Base-by-base conservation (phyloP, 1,140 invertebrate genomes). In the Lethrus apterus region DNA sequence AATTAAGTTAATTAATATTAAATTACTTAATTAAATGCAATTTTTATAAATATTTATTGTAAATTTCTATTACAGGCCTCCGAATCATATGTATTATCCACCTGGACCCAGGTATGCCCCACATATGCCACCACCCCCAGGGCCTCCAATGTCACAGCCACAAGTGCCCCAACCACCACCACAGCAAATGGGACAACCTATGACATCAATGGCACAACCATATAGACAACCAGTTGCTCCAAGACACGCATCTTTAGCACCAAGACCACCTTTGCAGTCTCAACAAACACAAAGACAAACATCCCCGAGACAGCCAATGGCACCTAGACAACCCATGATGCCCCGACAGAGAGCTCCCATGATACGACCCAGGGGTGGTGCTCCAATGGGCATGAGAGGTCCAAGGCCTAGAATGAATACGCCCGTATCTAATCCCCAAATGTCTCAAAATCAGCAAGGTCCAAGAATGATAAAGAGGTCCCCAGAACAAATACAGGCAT, bases 111-210 rank as follows among this genome's bases (percentile, higher is more conserved):
- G 55, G 4, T 62, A 61, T 40, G 54, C 62, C 7, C 66, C 68
- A 10, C 66, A 68, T 3, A 73, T 68, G 57, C 68, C 70, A 60
- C 68, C 70, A 50, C 68, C 66, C 8, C 71, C 68, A 41, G 59
- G 66, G 46, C 63, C 67, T 11, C 70, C 21, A 13, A 42, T 42
- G 40, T 29, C 40, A 4, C 40, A 42, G 15, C 35, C 69, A n/a
- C 70, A 66, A 54, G 60, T 72, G 48, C 52, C 64, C 2, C 57
- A 72, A 52, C 68, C 69, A 5, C 55, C 65, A 3, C 48, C 47
- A 26, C 50, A 51, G 13, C 53, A 35, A 9, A 51, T 55, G 56
- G 34, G 26, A 7, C 58, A 55, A 15, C 56, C 58, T 10, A 54
- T 47, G 15, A 29, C 31, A 11, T 24, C 44, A 19, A 55, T 70